A percentile compares a stretch with the other conserved stretches of the same genome.
Conservation (phyloP, 2,888 invertebrate genomes). For the Pseudeuparius sepicola region DNA sequence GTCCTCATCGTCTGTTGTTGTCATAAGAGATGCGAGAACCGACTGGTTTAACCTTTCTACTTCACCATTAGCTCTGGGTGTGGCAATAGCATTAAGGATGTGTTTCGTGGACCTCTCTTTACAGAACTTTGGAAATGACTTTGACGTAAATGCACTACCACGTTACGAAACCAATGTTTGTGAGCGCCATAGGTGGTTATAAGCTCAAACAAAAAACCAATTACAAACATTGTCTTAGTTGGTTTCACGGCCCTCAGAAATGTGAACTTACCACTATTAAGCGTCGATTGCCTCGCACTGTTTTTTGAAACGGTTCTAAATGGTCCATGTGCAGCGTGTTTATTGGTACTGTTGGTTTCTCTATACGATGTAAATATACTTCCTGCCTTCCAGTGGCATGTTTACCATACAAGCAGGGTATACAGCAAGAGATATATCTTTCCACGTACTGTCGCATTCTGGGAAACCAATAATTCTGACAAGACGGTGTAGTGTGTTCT, state of each 20-base stretch:
- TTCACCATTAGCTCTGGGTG: slow-evolving; percentile 31
- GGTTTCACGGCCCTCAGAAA: too few species aligned
- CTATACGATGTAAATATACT: too few species aligned
- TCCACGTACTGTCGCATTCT: slow-evolving; percentile 32
- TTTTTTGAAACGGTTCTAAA: slow-evolving; percentile 34
- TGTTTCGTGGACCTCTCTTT: slow-evolving; percentile 26
- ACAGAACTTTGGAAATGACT: slow-evolving; percentile 30
- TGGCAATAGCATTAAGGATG: too few species aligned
- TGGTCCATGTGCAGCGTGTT: too few species aligned
- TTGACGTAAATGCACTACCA: slow-evolving; percentile 32
- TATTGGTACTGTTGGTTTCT: too few species aligned
- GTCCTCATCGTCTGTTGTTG: too few species aligned
- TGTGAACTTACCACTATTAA: too few species aligned
- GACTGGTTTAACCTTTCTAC: too few species aligned
- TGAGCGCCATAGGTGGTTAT: slow-evolving; percentile 27
- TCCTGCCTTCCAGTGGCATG: slow-evolving; percentile 11
- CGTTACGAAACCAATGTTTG: slow-evolving; percentile 30
- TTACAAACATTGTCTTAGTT: too few species aligned
- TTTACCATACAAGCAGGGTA: slow-evolving; percentile 35
- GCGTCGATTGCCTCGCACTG: slow-evolving; percentile 28
- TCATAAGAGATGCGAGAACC: too few species aligned
- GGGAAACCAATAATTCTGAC: slow-evolving; percentile 35
- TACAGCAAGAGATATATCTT: slow-evolving; percentile 34
- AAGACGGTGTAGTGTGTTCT: slow-evolving; percentile 30
- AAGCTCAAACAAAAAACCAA: too few species aligned